Evolutionary conservation across 2,888 invertebrate genomes (phyloP), one percentile per base, ranked within the genome.

Genomic region (Diarsia mendica): DNA sequence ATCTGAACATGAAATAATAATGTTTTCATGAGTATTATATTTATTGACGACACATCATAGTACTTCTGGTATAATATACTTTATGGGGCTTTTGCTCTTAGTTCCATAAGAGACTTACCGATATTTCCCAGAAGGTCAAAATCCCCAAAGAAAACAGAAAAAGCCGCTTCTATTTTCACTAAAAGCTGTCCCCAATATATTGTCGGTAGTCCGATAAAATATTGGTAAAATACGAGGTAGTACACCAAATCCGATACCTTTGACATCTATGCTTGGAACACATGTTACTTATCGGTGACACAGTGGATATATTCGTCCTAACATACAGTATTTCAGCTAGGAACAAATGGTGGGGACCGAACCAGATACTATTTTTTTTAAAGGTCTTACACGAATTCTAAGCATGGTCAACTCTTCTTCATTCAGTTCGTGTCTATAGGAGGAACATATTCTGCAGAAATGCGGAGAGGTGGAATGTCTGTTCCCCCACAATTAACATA

Each of bases 271-370:
- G 46, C n/a, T 8, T 11, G 20, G 11, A 75, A 75, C 75, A 61
- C 10, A 33, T 61, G 61, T 60, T 71, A 71, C 49, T 55, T 28
- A 67, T 23, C 49, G 49, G 51, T 78, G 70, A 67, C 15, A 58
- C 23, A 55, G 55, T 55, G 13, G 4, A n/a, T 53, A 53, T n/a
- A n/a, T n/a, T 53, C 10, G 5, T 9, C n/a, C 0, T 23, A 28
- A 58, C 55, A 28, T 28, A 13, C 15, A 58, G 58, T 28, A 58
- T 28, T 28, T 28, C 55, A 55, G 23, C 23, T 55, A 13, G 6
- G 23, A 55, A 55, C 55, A 53, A 53, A 53, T 23, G 49, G 28
- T 28, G 1, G 28, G 28, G 28, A 28, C 28, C 28, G 28, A 6
- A 8, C 20, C 49, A 49, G 20, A 49, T 2, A 39, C 6, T 8